These are phyloP conservation scores for Drosophila cyrtoloma DNA, from an alignment of 2,888 invertebrate genomes.

Conservation along the genomic window DNA sequence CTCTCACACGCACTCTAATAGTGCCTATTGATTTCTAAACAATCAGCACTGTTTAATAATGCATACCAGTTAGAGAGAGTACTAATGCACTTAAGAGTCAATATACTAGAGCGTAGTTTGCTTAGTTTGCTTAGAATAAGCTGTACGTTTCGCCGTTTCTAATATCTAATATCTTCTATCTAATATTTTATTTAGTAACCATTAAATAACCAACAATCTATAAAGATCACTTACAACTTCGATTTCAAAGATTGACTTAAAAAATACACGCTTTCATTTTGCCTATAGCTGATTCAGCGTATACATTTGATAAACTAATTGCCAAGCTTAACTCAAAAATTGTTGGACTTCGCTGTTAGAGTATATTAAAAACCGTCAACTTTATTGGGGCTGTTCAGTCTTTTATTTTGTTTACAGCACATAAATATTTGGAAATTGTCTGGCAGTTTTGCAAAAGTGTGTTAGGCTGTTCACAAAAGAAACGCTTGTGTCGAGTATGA, in stretches of 20 bases:
- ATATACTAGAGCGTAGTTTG: not conserved
- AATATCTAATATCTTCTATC: not conserved
- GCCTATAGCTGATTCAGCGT: not conserved
- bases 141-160: not conserved
- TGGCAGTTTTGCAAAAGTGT: not conserved
- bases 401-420: not conserved
- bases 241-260: not conserved
- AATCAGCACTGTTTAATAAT: conserved; percentile 21
- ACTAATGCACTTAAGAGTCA: not conserved
- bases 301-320: not conserved
- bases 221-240: not conserved
- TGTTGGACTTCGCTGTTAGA: not conserved
- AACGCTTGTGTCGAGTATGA: not conserved
- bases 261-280: not conserved
- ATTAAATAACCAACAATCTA: not conserved
- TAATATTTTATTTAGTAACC: not conserved
- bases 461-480: not conserved
- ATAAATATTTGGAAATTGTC: not conserved
- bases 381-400: not conserved
- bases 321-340: not conserved
- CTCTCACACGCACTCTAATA: not conserved
- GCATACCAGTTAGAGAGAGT: not conserved
- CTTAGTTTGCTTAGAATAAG: not conserved
- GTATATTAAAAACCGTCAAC: not conserved
- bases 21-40: conserved; percentile 27